Conservation (phyloP, 1,140 invertebrate species). For the Diploscapter pachys region DNA sequence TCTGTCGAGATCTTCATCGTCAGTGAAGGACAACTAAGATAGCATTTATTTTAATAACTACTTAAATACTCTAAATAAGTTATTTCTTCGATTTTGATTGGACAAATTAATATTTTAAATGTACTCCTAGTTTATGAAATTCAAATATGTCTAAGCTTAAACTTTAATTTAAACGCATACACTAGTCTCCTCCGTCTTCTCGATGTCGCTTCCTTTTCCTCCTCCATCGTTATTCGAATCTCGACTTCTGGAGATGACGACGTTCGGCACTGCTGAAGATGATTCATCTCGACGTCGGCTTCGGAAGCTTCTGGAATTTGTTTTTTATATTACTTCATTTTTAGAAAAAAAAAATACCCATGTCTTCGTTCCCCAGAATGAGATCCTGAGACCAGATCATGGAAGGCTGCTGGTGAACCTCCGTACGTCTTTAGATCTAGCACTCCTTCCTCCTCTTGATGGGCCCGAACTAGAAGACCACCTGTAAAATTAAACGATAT, state of each 20-base stretch:
- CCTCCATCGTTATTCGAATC: slow-evolving; percentile 11
- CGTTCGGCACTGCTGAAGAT: slow-evolving; percentile 10
- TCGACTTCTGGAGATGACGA: slow-evolving; percentile 28
- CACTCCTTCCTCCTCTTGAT: slow-evolving; percentile 24
- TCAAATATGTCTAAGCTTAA: no score
- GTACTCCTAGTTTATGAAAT: no score
- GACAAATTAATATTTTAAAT: no score
- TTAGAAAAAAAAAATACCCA: no score
- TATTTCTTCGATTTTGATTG: no score
- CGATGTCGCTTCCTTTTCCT: slow-evolving; percentile 15
- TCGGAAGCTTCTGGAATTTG: no score
- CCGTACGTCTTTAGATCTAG: slow-evolving; percentile 33
- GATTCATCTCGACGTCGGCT: no score
- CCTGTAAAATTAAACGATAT: neutral
- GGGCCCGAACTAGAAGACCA: slow-evolving; percentile 21
- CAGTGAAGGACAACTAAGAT: slow-evolving; percentile 41
- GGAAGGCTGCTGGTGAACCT: slow-evolving; percentile 27
- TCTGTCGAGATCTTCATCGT: slow-evolving; percentile 46
- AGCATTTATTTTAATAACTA: no score
- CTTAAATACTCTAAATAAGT: no score
- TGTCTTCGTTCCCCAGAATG: no score
- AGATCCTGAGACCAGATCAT: slow-evolving; percentile 17
- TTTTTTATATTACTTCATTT: no score
- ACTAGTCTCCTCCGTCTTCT: slow-evolving; percentile 39
- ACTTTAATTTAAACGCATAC: neutral